Conservation (phyloP, 2,888 invertebrate genomes). For the Meliscaeva auricollis region DNA sequence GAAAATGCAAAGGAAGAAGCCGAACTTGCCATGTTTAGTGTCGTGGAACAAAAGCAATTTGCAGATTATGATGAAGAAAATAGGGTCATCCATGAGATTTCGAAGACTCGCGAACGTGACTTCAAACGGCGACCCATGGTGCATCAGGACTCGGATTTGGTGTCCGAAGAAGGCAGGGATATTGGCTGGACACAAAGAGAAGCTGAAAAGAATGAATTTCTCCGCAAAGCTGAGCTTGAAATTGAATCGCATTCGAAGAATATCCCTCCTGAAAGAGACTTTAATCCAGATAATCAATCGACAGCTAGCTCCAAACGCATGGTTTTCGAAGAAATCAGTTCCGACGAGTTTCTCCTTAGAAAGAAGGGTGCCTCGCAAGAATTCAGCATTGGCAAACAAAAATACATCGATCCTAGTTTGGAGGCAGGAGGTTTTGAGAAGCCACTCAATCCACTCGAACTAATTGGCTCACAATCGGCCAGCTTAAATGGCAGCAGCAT, state of each 20-base stretch:
- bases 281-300: slow-evolving; percentile 86
- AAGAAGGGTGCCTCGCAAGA: slow-evolving; percentile 91
- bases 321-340: slow-evolving; percentile 93
- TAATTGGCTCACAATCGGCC: slow-evolving; percentile 85
- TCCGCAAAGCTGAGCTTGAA: slow-evolving; percentile 81
- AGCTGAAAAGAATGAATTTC: slow-evolving; percentile 82
- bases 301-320: slow-evolving; percentile 88
- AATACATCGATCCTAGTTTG: slow-evolving; percentile 91
- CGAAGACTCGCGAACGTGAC: slow-evolving; percentile 82
- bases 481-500: slow-evolving; percentile 72
- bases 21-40: slow-evolving; percentile 81
- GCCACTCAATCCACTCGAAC: slow-evolving; percentile 87
- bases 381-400: slow-evolving; percentile 91
- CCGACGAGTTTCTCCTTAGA: slow-evolving; percentile 94
- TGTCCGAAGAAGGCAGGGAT: slow-evolving; percentile 83
- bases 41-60: slow-evolving; percentile 86
- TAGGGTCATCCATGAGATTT: slow-evolving; percentile 85
- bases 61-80: slow-evolving; percentile 86
- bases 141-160: slow-evolving; percentile 83
- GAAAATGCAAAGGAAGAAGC: slow-evolving; percentile 84
- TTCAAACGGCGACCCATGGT: slow-evolving; percentile 83
- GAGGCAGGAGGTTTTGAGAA: slow-evolving; percentile 91
- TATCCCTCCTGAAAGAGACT: slow-evolving; percentile 79
- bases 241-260: slow-evolving; percentile 82
- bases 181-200: slow-evolving; percentile 84